Percentiles rank a stretch among this genome's conserved stretches.
These are phyloP conservation scores for Notiomystis cincta DNA, from an alignment of 2,113 vertebrate species.

Conservation along the genomic window DNA sequence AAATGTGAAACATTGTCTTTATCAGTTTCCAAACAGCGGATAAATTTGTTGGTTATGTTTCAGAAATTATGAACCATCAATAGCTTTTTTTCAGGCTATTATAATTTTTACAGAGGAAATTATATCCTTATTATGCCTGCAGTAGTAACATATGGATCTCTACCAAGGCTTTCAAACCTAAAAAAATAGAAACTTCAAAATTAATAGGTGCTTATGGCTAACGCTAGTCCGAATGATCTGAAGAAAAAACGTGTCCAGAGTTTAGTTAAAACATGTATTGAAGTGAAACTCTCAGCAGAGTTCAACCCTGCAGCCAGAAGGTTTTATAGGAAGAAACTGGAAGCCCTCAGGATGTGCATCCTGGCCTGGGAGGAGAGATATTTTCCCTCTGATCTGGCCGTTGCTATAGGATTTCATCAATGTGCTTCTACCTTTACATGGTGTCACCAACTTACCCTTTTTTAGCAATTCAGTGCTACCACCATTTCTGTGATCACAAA, in stretches of 20 bases:
- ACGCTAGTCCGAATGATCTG: background rate
- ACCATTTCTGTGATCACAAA: background rate
- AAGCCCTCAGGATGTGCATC: background rate
- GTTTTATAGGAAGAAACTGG: background rate
- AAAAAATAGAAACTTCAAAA: background rate
- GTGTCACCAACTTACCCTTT: background rate
- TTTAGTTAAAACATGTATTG: background rate
- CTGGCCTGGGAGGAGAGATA: background rate
- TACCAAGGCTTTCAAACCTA: background rate
- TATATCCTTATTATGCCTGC: background rate
- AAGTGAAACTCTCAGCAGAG: background rate
- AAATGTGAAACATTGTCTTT: background rate
- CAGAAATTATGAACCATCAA: background rate
- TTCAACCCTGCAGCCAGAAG: background rate
- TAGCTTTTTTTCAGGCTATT: background rate
- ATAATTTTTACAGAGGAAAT: constrained; percentile 10
- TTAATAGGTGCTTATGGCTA: background rate
- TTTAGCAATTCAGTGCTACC: background rate
- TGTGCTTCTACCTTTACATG: background rate
- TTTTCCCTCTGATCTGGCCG: background rate
- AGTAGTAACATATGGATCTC: background rate
- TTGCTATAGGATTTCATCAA: background rate
- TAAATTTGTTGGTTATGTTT: background rate
- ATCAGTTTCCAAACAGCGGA: constrained; percentile 1
- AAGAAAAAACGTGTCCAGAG: background rate